phyloP scores from a whole-genome alignment of 2,888 invertebrate species.

The Aelia acuminata region DNA sequence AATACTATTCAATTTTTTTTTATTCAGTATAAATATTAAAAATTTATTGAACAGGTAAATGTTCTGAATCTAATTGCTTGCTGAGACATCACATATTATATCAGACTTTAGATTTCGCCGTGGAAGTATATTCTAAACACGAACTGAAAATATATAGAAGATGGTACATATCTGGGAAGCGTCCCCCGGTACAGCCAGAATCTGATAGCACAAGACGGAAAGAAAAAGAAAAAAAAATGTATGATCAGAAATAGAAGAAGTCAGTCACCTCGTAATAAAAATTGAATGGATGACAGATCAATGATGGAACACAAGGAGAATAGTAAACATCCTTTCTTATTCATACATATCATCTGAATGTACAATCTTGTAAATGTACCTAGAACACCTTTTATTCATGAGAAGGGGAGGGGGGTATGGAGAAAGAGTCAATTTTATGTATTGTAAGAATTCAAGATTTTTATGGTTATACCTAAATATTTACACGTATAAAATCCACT shows the following conservation, averaged over 20 bases:
- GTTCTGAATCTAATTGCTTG: background rate
- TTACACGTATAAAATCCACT: too few relatives aligned
- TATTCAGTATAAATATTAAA: background rate
- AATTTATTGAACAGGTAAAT: background rate
- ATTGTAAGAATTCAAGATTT: too few relatives aligned
- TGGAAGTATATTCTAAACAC: background rate
- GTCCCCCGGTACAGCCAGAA: background rate
- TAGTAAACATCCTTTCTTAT: background rate
- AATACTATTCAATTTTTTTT: too few relatives aligned
- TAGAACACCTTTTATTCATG: background rate
- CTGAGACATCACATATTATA: background rate
- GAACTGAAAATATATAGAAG: background rate
- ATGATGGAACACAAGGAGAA: slow-evolving; percentile 8
- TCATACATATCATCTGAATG: slow-evolving; percentile 23
- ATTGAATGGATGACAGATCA: slow-evolving; percentile 15
- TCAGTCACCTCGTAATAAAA: background rate
- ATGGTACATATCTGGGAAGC: background rate
- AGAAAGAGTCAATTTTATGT: background rate
- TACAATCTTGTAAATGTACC: background rate
- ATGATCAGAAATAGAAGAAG: background rate
- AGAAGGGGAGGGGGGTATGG: background rate
- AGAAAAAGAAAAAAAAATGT: background rate
- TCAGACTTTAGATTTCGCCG: background rate
- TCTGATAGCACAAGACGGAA: background rate
- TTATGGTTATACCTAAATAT: too few relatives aligned